Conservation (phyloP, 1,140 invertebrate species). For the Aphelenchoides avenae region DNA sequence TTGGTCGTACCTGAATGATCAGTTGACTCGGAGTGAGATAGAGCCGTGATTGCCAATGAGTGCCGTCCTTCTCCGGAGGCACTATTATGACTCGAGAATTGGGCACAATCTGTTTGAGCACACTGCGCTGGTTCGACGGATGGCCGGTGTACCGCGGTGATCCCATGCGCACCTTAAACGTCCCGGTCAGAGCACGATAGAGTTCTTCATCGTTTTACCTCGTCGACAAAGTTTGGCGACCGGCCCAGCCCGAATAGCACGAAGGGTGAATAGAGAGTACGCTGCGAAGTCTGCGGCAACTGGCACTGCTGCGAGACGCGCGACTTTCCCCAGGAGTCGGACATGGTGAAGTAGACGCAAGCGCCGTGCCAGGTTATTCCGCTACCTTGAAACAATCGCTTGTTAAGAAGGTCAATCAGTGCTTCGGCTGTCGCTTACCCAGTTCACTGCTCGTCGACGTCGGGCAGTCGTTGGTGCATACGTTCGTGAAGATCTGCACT, state of each 20-base stretch:
- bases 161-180: slow-evolving; percentile 2
- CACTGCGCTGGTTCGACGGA: slow-evolving; percentile 9
- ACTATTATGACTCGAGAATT: slow-evolving; percentile 95
- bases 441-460: slow-evolving; percentile 9
- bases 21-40: slow-evolving; percentile 92
- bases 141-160: neutral
- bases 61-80: slow-evolving; percentile 74
- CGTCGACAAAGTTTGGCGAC: slow-evolving; percentile 94
- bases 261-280: slow-evolving; percentile 84
- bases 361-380: slow-evolving; percentile 54
- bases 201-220: slow-evolving; percentile 75
- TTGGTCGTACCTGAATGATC: slow-evolving; percentile 80
- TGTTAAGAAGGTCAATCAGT: neutral
- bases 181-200: slow-evolving; percentile 2
- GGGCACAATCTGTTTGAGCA: slow-evolving; percentile 80
- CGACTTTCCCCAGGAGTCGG: slow-evolving; percentile 46
- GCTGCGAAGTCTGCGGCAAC: slow-evolving; percentile 83
- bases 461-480: slow-evolving; percentile 35
- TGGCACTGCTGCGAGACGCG: slow-evolving; percentile 66
- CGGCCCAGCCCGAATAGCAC: slow-evolving; percentile 88
- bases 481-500: slow-evolving; percentile 55
- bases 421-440: slow-evolving; percentile 1
- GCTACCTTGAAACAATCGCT: slow-evolving; percentile 29
- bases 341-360: slow-evolving; percentile 49
- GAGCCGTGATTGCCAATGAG: slow-evolving; percentile 81